Percentiles rank a stretch among this genome's conserved stretches.
Evolutionary conservation across 1,140 invertebrate species (phyloP).

Genomic region (Danaus plexippus): DNA sequence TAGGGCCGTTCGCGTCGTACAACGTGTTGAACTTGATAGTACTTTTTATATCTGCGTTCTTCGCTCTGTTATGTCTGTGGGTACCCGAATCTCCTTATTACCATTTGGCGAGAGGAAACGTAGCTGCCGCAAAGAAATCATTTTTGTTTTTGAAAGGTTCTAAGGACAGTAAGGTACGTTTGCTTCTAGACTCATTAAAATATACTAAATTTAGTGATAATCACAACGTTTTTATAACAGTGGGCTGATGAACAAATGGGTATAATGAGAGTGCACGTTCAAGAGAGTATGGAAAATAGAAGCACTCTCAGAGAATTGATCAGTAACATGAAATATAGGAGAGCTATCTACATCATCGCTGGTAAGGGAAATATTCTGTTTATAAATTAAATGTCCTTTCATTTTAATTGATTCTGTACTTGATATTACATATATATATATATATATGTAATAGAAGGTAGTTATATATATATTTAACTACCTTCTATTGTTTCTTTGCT

Average conservation of each 20-base stretch:
- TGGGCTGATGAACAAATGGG: slow-evolving; percentile 72
- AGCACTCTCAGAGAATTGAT: slow-evolving; percentile 73
- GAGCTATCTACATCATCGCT: slow-evolving; percentile 66
- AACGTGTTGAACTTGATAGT: slow-evolving; percentile 65
- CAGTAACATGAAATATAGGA: slow-evolving; percentile 73
- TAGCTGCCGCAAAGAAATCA: slow-evolving; percentile 57
- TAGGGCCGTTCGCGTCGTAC: slow-evolving; percentile 74
- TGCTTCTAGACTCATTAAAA: no score
- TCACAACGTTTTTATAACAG: slow-evolving; percentile 31
- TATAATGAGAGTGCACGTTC: slow-evolving; percentile 72
- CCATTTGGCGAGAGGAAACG: slow-evolving; percentile 72
- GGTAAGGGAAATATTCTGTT: slow-evolving; percentile 24
- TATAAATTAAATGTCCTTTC: no score
- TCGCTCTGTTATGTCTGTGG: slow-evolving; percentile 75
- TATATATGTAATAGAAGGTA: no score
- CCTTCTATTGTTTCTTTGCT: no score
- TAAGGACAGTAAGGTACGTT: slow-evolving; percentile 50
- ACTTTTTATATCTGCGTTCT: slow-evolving; percentile 64
- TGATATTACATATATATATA: no score
- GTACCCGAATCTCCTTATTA: slow-evolving; percentile 88
- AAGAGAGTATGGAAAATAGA: slow-evolving; percentile 68
- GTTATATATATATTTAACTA: no score
- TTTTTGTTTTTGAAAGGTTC: slow-evolving; percentile 60
- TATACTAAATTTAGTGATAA: neutral
- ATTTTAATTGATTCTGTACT: no score